Evolutionary conservation across 2,113 vertebrate species (phyloP).

Genomic region (Taxidea taxus): DNA sequence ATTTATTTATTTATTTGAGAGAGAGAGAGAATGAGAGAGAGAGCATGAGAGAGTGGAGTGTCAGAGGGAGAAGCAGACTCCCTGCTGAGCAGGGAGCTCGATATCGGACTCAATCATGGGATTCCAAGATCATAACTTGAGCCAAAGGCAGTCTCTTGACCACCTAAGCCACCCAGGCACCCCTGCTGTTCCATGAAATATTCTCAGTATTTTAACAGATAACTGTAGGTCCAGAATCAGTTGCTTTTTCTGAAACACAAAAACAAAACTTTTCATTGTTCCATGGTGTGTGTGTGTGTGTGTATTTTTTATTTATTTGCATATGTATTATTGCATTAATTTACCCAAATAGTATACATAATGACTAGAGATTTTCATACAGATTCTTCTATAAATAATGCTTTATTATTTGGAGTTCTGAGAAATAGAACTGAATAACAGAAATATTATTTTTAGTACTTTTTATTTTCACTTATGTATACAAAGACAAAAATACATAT

Average conservation of each 20-base stretch:
- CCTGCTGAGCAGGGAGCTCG: too few species aligned
- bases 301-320: neutral
- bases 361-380: neutral
- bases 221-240: neutral
- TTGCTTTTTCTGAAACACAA: neutral
- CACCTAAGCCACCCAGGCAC: too few species aligned
- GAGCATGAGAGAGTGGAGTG: too few species aligned
- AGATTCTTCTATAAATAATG: neutral
- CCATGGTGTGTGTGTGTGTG: too few species aligned
- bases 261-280: neutral
- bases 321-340: neutral
- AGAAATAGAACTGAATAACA: neutral
- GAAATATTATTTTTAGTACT: neutral
- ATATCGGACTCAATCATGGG: too few species aligned
- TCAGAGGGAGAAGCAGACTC: too few species aligned
- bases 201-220: neutral
- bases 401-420: neutral
- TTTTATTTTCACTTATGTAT: neutral
- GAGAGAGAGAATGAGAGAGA: too few species aligned
- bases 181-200: neutral
- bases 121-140: too few species aligned
- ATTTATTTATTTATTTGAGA: too few species aligned
- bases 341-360: neutral
- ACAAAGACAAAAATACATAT: neutral
- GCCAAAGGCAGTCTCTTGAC: too few species aligned